phyloP scores from a whole-genome alignment of 2,797 vertebrate species.

The Rallus crepitans region DNA sequence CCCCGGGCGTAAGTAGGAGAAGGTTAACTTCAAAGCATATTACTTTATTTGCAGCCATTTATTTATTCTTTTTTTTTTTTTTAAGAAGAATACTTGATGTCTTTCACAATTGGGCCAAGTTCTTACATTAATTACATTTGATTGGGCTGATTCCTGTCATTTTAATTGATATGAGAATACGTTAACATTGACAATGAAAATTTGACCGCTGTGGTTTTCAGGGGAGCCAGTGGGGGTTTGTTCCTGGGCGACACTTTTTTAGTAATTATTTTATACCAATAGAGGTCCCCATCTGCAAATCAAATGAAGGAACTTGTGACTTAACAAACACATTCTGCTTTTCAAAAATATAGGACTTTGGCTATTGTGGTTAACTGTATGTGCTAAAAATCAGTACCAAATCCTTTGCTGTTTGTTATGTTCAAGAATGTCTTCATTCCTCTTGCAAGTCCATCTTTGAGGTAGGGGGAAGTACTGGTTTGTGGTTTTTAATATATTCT shows the following conservation, averaged over 20 bases:
- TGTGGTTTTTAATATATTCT: background rate
- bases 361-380: background rate
- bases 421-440: background rate
- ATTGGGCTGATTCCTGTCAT: background rate
- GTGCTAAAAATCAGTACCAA: background rate
- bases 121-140: background rate
- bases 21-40: constrained; percentile 33
- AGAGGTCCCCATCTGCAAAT: constrained; percentile 84
- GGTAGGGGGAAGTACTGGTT: background rate
- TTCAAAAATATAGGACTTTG: background rate
- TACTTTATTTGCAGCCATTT: background rate
- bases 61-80: background rate
- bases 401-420: background rate
- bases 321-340: constrained; percentile 11
- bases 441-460: background rate
- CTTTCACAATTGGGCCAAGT: background rate
- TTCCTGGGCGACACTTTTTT: constrained; percentile 29
- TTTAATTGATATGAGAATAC: background rate
- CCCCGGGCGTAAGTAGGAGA: background rate
- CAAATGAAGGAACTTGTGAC: constrained; percentile 62
- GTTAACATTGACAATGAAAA: background rate
- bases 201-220: background rate
- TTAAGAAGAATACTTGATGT: background rate
- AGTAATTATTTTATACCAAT: constrained; percentile 78
- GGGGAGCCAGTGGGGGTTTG: background rate